These are phyloP conservation scores for Plectus sambesii DNA, from an alignment of 1,140 invertebrate genomes.

Conservation along the genomic window DNA sequence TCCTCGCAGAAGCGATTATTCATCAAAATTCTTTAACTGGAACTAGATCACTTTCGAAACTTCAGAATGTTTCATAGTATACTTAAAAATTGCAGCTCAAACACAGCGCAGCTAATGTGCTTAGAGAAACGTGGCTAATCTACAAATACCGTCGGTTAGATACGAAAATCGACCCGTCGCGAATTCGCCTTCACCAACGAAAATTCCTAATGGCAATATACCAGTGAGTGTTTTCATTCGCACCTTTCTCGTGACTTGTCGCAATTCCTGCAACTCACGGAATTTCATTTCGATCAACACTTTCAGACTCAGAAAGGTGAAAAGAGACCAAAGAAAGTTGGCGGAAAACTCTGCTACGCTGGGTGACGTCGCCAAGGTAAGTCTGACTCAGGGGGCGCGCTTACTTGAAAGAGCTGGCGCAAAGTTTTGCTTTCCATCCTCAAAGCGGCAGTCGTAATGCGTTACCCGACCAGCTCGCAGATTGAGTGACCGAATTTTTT, in stretches of 20 bases:
- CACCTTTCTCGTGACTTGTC: too few species aligned
- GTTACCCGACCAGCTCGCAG: too few species aligned
- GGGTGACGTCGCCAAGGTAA: conserved; percentile 98
- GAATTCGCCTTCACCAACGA: conserved; percentile 92
- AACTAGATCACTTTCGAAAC: too few species aligned
- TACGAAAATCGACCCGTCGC: conserved; percentile 84
- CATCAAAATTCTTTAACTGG: too few species aligned
- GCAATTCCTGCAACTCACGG: too few species aligned
- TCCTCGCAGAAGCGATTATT: too few species aligned
- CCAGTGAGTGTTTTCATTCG: conserved; percentile 62
- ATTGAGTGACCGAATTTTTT: too few species aligned
- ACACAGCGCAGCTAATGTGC: conserved; percentile 97
- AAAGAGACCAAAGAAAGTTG: conserved; percentile 98
- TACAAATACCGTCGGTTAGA: conserved; percentile 98
- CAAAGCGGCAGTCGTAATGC: too few species aligned
- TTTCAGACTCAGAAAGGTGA: conserved; percentile 83
- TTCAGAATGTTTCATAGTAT: too few species aligned
- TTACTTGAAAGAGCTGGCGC: background rate
- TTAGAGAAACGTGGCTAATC: conserved; percentile 98
- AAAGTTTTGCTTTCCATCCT: conserved; percentile 4
- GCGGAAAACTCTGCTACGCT: conserved; percentile 98
- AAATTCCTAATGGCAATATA: conserved; percentile 99
- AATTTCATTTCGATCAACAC: too few species aligned
- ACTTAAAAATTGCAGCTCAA: conserved; percentile 62
- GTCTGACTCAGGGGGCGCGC: background rate